phyloP scores from a whole-genome alignment of 2,888 invertebrate species.

The Suillia variegata region DNA sequence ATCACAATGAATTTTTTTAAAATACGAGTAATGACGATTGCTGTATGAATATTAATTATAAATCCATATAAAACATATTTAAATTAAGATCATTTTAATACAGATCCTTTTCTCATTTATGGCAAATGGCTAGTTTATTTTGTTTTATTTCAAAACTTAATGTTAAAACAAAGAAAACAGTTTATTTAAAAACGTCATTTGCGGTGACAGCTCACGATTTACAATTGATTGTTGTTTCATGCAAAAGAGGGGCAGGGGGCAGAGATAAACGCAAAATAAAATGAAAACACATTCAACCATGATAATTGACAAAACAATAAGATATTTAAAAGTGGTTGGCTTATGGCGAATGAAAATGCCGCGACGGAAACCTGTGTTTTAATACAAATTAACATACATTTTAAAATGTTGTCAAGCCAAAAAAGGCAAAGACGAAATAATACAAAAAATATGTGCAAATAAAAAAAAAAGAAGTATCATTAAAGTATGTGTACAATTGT shows the following conservation, averaged over 20 bases:
- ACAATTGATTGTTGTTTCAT: not conserved
- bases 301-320: not conserved
- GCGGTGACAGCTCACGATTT: constrained; percentile 17
- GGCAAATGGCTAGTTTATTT: too few relatives aligned
- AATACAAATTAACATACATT: not conserved
- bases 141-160: too few relatives aligned
- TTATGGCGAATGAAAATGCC: not conserved
- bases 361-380: not conserved
- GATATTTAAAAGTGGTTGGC: not conserved
- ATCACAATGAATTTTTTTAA: not conserved
- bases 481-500: too few relatives aligned
- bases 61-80: constrained; percentile 10
- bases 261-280: too few relatives aligned
- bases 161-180: constrained; percentile 8
- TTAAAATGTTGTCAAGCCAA: constrained; percentile 29
- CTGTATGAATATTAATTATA: constrained; percentile 19
- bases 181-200: constrained; percentile 18
- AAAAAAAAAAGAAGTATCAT: not conserved
- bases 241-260: not conserved
- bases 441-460: too few relatives aligned
- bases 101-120: too few relatives aligned
- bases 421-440: constrained; percentile 43
- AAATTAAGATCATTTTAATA: not conserved
- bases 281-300: too few relatives aligned
- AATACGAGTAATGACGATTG: not conserved